Conservation (phyloP, 2,888 invertebrate species). For the Dioctria linearis region DNA sequence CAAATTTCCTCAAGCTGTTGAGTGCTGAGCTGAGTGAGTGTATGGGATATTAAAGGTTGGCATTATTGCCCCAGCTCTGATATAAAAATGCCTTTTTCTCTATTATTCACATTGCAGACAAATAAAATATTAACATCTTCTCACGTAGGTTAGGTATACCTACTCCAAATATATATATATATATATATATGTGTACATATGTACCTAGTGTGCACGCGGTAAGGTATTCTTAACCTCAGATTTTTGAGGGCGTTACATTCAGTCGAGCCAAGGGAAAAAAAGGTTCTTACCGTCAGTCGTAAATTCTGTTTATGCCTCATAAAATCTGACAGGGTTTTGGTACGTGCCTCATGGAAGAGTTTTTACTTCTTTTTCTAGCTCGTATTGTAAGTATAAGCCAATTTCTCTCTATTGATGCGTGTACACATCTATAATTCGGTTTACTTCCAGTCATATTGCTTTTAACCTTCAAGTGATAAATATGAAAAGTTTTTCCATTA, state of each 20-base stretch:
- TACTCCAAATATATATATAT: no score
- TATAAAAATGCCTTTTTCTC: constrained; percentile 41
- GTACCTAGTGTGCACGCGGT: background rate
- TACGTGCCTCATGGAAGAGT: constrained; percentile 51
- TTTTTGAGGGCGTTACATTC: background rate
- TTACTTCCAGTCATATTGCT: constrained; percentile 32
- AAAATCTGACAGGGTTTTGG: constrained; percentile 51
- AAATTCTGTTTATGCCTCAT: constrained; percentile 54
- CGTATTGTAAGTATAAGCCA: constrained; percentile 12
- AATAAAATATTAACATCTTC: constrained; percentile 51
- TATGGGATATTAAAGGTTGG: background rate
- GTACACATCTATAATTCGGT: constrained; percentile 48
- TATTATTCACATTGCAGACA: constrained; percentile 50
- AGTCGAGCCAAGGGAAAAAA: background rate
- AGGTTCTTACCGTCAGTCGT: constrained; percentile 47
- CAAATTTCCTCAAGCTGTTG: constrained; percentile 7
- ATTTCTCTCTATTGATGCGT: constrained; percentile 50
- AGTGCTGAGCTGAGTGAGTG: background rate
- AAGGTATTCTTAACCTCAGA: constrained; percentile 48
- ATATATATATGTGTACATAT: no score
- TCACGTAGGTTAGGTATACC: background rate
- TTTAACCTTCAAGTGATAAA: constrained; percentile 43
- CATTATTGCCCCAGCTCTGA: constrained; percentile 2
- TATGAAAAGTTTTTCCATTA: constrained; percentile 46
- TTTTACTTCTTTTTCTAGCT: constrained; percentile 18